phyloP scores from a whole-genome alignment of 2,888 invertebrate species.

The Lottia gigantea region DNA sequence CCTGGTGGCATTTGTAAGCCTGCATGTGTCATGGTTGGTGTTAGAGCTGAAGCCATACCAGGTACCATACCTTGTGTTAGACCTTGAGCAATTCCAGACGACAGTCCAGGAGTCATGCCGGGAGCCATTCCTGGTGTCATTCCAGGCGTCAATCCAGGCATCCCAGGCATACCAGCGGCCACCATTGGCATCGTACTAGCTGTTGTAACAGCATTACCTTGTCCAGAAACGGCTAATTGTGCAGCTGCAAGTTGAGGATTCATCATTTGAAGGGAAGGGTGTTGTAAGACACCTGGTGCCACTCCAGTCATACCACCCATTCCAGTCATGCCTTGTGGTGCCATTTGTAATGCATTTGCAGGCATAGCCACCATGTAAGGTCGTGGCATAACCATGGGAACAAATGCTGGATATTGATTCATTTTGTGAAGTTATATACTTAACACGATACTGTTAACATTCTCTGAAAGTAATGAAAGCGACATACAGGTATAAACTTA shows the following conservation, averaged over 20 bases:
- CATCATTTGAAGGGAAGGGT: slow-evolving; percentile 1
- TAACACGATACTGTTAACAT: too few relatives aligned
- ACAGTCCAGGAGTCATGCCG: not conserved
- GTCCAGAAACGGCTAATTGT: slow-evolving; percentile 1
- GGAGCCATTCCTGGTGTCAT: not conserved
- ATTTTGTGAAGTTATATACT: slow-evolving; percentile 20
- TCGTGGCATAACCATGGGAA: slow-evolving; percentile 57
- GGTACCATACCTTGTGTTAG: slow-evolving; percentile 7
- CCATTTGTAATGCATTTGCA: slow-evolving; percentile 28
- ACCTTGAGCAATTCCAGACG: not conserved
- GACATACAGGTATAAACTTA: too few relatives aligned
- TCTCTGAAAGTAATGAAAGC: too few relatives aligned
- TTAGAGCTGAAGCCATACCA: slow-evolving; percentile 26
- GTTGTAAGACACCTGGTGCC: not conserved
- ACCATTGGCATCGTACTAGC: slow-evolving; percentile 21
- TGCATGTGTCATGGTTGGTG: slow-evolving; percentile 22
- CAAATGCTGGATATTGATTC: slow-evolving; percentile 53
- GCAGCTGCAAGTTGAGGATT: not conserved
- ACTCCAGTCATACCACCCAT: slow-evolving; percentile 23
- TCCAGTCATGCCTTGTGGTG: slow-evolving; percentile 26
- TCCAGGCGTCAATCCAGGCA: not conserved
- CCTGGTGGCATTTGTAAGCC: slow-evolving; percentile 26
- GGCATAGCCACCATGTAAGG: slow-evolving; percentile 58
- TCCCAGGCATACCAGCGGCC: slow-evolving; percentile 18
- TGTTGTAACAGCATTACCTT: slow-evolving; percentile 23